These are phyloP conservation scores for Eupithecia exiguata DNA, from an alignment of 2,888 invertebrate genomes.

Conservation along the genomic window DNA sequence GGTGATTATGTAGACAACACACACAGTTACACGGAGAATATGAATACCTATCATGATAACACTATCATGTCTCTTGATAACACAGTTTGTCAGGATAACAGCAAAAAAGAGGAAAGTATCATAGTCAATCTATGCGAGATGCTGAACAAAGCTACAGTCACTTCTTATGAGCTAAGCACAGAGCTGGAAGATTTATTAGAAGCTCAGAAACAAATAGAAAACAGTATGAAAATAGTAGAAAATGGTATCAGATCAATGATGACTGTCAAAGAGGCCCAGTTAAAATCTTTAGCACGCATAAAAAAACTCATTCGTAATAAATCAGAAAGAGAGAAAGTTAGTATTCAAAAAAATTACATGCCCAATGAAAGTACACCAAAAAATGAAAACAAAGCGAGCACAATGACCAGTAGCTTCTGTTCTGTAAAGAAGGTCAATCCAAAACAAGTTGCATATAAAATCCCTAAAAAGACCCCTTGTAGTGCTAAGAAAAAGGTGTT, in stretches of 20 bases:
- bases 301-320: conserved; percentile 62
- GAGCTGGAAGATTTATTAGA: conserved; percentile 62
- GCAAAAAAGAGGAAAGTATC: conserved; percentile 67
- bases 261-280: conserved; percentile 61
- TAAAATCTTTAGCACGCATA: conserved; percentile 61
- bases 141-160: conserved; percentile 66
- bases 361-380: conserved; percentile 44
- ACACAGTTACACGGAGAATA: conserved; percentile 56
- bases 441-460: conserved; percentile 71
- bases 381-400: conserved; percentile 41
- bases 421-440: conserved; percentile 61
- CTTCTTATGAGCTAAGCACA: conserved; percentile 50
- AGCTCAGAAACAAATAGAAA: conserved; percentile 59
- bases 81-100: conserved; percentile 50
- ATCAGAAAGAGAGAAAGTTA: conserved; percentile 40
- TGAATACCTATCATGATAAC: conserved; percentile 62
- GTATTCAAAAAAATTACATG: conserved; percentile 50
- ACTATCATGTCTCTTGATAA: conserved; percentile 73
- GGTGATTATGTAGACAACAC: conserved; percentile 68
- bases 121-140: conserved; percentile 72
- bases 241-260: conserved; percentile 57
- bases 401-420: conserved; percentile 47
- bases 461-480: conserved; percentile 68
- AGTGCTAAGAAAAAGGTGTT: conserved; percentile 63
- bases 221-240: conserved; percentile 63